Evolutionary conservation across 2,888 invertebrate species (phyloP).

Genomic region (Eupeodes latifasciatus): DNA sequence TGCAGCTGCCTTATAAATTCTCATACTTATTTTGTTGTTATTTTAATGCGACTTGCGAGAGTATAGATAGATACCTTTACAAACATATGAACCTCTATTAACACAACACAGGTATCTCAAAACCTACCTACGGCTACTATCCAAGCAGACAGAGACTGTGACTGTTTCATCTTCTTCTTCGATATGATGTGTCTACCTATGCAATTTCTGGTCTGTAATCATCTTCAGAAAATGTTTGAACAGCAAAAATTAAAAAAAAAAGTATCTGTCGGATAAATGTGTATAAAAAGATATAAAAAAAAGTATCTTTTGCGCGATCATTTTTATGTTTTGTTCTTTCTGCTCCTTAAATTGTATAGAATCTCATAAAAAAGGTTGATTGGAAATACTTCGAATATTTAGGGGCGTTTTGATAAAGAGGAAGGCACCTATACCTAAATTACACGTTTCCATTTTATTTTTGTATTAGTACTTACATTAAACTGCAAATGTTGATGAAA

Average conservation of each 20-base stretch:
- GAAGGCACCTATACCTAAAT: background rate
- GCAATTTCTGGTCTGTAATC: constrained; percentile 50
- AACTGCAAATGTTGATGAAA: constrained; percentile 22
- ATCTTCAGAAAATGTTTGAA: constrained; percentile 27
- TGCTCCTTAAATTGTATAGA: background rate
- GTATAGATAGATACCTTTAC: constrained; percentile 5
- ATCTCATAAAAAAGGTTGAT: constrained; percentile 21
- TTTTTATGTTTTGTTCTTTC: background rate
- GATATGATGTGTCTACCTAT: constrained; percentile 15
- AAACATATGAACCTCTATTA: background rate
- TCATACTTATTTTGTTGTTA: constrained; percentile 38
- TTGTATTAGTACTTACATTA: constrained; percentile 54
- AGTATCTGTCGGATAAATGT: constrained; percentile 39
- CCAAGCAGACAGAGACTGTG: background rate
- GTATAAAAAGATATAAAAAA: background rate
- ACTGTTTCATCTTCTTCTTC: background rate
- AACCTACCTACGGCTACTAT: background rate
- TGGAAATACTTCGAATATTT: constrained; percentile 45
- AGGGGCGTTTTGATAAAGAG: constrained; percentile 32
- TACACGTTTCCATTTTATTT: constrained; percentile 24
- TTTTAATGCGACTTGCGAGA: background rate
- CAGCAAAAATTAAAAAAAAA: constrained; percentile 16
- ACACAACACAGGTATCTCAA: constrained; percentile 27
- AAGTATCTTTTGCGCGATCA: constrained; percentile 30
- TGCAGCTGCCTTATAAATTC: constrained; percentile 52